Evolutionary conservation across 2,888 invertebrate species (phyloP), one percentile per base, ranked within the genome.

Genomic region (Colletes collaris): DNA sequence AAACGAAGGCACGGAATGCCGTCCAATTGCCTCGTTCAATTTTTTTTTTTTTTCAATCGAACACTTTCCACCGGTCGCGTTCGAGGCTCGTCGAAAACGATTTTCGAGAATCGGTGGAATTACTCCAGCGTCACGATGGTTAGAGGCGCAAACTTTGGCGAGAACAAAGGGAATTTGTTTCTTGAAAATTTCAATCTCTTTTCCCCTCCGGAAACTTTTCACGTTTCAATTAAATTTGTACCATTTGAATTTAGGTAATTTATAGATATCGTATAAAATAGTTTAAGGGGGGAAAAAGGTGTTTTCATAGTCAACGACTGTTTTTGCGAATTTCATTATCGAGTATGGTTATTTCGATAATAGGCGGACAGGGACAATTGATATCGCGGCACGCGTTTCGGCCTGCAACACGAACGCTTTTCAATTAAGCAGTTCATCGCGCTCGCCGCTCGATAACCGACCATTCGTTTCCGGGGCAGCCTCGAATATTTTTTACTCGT

Each of bases 371-470:
- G 46, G 46, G 46, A 56, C 74, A 56, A 74, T 76, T 74, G 76
- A 74, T 74, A 76, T 53, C 40, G 76, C 62, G 74, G 58, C 63
- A 63, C 37, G 67, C 67, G 76, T 73, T 65, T 35, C 55, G 37
- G 35, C 10, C 50, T 69, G 37, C 62, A 40, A 65, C 55, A 16
- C 67, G 59, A 59, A 69, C 67, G 62, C 78, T 79, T 79, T 79
- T 79, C 74, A 79, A 79, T 82, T 71, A 83, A 79, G 46, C 65
- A 65, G 56, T 71, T 64, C 37, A 74, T 78, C 79, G 71, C 53
- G 62, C 55, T 49, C 46, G 19, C 55, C 16, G 52, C 49, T 55
- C 75, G 63, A 68, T 59, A 77, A 50, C 46, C 59, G 62, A 60
- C 27, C 44, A 27, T 67, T 56, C 63, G 44, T 63, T 62, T 52